Base-by-base conservation (phyloP, 2,113 vertebrate genomes). In the Gallinago media region DNA sequence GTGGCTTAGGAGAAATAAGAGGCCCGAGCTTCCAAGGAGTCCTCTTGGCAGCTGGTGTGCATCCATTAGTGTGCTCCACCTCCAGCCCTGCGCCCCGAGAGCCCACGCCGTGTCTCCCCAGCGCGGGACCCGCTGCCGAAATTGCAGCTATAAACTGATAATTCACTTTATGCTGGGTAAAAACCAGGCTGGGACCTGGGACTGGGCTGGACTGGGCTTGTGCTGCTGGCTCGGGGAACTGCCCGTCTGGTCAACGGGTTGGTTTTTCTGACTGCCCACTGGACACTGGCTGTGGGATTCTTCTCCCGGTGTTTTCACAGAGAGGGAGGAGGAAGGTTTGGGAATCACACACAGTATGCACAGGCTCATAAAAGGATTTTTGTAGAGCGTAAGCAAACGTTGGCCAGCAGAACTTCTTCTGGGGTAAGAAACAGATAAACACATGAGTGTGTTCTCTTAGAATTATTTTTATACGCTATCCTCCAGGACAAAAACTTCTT, bases 1-100 rank as follows among this genome's bases (percentile, higher is more conserved):
- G 89, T 89, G 92, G 86, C 81, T 92, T 78, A 50, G 73, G 82
- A 84, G 86, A 80, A 87, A 80, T n/a, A 36, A 52, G 82, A 81
- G 92, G 63, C 82, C 82, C 2, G 21, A 62, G 68, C 68, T 84
- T 84, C 85, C 77, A 56, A 46, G 72, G 85, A 87, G 62, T 27
- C 1, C 0, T 44, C 50, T 84, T 83, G 89, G 89, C 85, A 79
- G 72, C 40, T 14, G 5, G 10, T 0, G 46, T 38, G 66, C 81
- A 66, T 50, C 85, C 59, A 32, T 73, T 59, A 13, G 80, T 11
- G 31, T 2, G 66, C 71, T 73, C 66, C 74, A 63, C 63, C 84
- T 76, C 5, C 71, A 15, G 61, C 58, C 67, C 34, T 5, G 38
- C 6, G 3, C 62, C 36, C 81, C 7, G 2, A 13, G 40, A 22